A percentile compares a stretch with the other conserved stretches of the same genome.
Conservation (phyloP, 2,113 vertebrate genomes). For the Tragulus kanchil region DNA sequence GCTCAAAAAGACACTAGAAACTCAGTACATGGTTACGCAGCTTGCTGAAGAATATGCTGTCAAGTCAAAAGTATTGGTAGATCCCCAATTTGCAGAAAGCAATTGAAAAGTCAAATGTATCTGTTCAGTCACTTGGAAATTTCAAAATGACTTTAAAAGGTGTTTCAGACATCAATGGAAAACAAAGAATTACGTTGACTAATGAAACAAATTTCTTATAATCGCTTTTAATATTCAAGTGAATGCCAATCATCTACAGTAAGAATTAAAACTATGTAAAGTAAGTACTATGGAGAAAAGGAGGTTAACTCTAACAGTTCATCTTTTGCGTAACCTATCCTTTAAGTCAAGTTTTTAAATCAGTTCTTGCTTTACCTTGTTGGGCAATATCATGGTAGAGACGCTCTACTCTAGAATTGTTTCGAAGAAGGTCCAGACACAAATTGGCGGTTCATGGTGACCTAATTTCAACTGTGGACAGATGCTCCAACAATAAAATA, state of each 20-base stretch:
- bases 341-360: constrained; percentile 26
- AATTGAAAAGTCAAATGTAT: not conserved
- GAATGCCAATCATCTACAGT: not conserved
- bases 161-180: not conserved
- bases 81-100: not conserved
- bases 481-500: constrained; percentile 27
- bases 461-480: not conserved
- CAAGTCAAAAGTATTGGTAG: not conserved
- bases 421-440: constrained; percentile 97
- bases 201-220: not conserved
- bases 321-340: constrained; percentile 46
- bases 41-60: not conserved
- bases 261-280: constrained; percentile 6
- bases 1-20: constrained; percentile 7
- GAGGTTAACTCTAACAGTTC: not conserved
- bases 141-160: constrained; percentile 46
- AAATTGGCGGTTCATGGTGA: not conserved
- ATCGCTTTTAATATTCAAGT: constrained; percentile 25
- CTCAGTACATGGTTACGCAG: not conserved
- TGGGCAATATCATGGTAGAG: constrained; percentile 99
- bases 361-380: constrained; percentile 91
- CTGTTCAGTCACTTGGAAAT: not conserved
- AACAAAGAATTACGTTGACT: not conserved
- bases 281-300: not conserved
- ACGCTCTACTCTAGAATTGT: constrained; percentile 99